These are phyloP conservation scores for Odontomachus brunneus DNA, from an alignment of 1,140 invertebrate genomes.

Conservation along the genomic window DNA sequence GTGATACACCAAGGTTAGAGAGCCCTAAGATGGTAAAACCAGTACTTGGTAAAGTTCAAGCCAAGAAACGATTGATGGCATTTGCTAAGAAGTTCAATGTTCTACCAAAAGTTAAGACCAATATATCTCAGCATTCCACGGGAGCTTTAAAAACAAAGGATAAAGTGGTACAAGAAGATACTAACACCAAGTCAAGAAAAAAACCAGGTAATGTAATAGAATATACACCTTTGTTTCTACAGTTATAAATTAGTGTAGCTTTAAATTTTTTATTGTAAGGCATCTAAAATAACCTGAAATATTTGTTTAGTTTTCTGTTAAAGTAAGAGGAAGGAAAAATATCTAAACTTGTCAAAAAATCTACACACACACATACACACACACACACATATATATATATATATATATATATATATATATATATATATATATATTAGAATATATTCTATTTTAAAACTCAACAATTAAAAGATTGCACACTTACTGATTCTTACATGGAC, in stretches of 20 bases:
- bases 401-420: no score
- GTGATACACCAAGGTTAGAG: constrained; percentile 73
- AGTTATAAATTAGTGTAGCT: not conserved
- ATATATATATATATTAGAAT: no score
- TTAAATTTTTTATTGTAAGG: not conserved
- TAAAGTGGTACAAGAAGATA: constrained; percentile 59
- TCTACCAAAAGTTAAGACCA: constrained; percentile 71
- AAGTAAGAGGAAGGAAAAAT: no score
- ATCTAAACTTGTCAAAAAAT: no score
- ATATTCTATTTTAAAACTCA: no score
- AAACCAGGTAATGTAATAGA: constrained; percentile 63
- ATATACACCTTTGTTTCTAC: not conserved
- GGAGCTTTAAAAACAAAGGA: constrained; percentile 62
- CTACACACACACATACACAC: no score
- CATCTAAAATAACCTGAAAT: not conserved
- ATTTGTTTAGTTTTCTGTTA: no score
- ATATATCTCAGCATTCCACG: constrained; percentile 39
- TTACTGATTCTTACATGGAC: constrained; percentile 58
- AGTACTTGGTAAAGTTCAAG: constrained; percentile 83
- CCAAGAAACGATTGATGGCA: constrained; percentile 84
- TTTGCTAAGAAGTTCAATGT: constrained; percentile 83
- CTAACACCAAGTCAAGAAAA: constrained; percentile 64
- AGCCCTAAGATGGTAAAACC: constrained; percentile 81
- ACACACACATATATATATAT: no score
- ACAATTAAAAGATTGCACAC: not conserved